A percentile compares a stretch with the other conserved stretches of the same genome.
These are phyloP conservation scores for Pseudococcus jackbeardsleyi DNA, from an alignment of 2,888 invertebrate species.

Conservation along the genomic window DNA sequence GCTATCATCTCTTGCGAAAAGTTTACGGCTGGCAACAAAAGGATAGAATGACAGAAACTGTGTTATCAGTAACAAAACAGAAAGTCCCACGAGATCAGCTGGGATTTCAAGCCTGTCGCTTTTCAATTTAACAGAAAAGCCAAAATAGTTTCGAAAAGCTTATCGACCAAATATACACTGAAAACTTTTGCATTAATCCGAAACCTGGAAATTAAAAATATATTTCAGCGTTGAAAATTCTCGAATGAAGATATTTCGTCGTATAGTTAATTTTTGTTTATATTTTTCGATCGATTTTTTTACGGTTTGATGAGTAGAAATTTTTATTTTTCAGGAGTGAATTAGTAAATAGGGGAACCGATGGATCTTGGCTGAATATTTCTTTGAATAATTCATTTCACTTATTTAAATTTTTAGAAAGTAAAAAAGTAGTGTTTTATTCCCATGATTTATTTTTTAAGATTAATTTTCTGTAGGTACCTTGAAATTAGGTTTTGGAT, in stretches of 20 bases:
- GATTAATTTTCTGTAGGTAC: no score
- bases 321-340: no score
- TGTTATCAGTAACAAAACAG: conserved; percentile 65
- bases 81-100: conserved; percentile 62
- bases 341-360: no score
- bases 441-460: no score
- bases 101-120: conserved; percentile 65
- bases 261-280: not conserved
- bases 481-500: no score
- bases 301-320: no score
- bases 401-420: no score
- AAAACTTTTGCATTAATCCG: conserved; percentile 43
- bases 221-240: not conserved
- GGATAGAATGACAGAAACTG: conserved; percentile 63
- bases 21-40: conserved; percentile 62
- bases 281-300: not conserved
- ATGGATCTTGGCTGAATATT: no score
- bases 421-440: no score
- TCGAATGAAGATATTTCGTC: not conserved
- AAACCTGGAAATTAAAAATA: conserved; percentile 52
- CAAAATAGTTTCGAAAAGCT: conserved; percentile 61
- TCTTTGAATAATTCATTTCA: no score
- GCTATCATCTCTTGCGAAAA: conserved; percentile 57
- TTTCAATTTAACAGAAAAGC: conserved; percentile 64
- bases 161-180: conserved; percentile 48